A percentile compares a stretch with the other conserved stretches of the same genome.
These are phyloP conservation scores for Camponotus floridanus DNA, from an alignment of 1,140 invertebrate genomes.

Conservation along the genomic window DNA sequence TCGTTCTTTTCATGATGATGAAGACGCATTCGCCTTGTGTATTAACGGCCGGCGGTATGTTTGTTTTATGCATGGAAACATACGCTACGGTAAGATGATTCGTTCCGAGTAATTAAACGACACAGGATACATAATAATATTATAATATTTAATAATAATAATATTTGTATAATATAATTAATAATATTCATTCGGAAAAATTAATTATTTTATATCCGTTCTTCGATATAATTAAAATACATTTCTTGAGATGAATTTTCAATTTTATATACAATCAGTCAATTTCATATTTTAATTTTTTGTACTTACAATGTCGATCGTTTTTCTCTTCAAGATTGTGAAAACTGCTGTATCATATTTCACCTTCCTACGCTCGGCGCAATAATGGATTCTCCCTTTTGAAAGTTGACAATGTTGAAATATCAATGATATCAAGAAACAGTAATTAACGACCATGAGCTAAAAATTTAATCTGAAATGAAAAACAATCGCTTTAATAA, in stretches of 20 bases:
- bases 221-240: background rate
- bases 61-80: slow-evolving; percentile 54
- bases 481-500: background rate
- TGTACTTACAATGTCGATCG: slow-evolving; percentile 2
- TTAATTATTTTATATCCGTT: background rate
- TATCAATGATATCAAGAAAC: background rate
- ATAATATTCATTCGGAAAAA: background rate
- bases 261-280: background rate
- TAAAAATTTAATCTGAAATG: background rate
- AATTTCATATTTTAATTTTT: slow-evolving; percentile 10
- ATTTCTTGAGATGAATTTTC: background rate
- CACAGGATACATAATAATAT: background rate
- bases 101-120: background rate
- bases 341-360: slow-evolving; percentile 48
- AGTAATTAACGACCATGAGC: background rate
- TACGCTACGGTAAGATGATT: slow-evolving; percentile 47
- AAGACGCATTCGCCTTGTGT: slow-evolving; percentile 31
- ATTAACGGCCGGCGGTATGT: slow-evolving; percentile 48
- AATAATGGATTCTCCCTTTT: background rate
- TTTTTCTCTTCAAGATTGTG: slow-evolving; percentile 41
- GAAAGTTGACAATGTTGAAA: background rate
- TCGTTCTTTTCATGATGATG: slow-evolving; percentile 55
- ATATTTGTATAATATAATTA: background rate
- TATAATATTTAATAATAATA: background rate
- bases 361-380: slow-evolving; percentile 27